phyloP scores from a whole-genome alignment of 2,888 invertebrate genomes.

The Mythimna ferrago region DNA sequence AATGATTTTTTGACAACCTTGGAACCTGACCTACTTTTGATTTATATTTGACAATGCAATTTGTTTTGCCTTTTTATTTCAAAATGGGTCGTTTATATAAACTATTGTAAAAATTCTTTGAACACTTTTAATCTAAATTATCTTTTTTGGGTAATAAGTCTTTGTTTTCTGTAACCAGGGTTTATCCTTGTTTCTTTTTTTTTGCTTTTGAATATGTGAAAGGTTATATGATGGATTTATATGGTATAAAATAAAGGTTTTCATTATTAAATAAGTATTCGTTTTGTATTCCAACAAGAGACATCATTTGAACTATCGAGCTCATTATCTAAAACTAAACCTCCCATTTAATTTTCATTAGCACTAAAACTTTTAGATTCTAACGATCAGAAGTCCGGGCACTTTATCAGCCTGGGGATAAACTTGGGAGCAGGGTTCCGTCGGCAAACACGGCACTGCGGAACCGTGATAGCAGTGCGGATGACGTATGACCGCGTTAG shows the following conservation, averaged over 20 bases:
- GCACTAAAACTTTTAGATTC: constrained; percentile 47
- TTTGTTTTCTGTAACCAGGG: no score
- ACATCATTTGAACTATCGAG: background rate
- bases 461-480: constrained; percentile 69
- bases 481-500: constrained; percentile 74
- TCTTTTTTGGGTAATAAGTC: no score
- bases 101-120: no score
- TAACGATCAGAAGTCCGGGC: constrained; percentile 52
- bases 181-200: no score
- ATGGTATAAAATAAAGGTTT: no score
- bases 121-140: no score
- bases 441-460: constrained; percentile 67
- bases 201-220: no score
- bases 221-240: no score
- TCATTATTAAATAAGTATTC: no score
- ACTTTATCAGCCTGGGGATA: constrained; percentile 64
- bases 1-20: constrained; percentile 10
- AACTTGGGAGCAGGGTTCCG: constrained; percentile 63
- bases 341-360: constrained; percentile 49
- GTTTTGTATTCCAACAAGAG: background rate
- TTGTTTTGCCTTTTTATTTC: background rate
- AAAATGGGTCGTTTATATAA: background rate
- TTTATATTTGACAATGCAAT: background rate
- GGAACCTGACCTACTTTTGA: background rate
- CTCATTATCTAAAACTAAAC: constrained; percentile 6